Base-by-base conservation (phyloP, 2,797 vertebrate species). In the Pseudomugil tenellus region DNA sequence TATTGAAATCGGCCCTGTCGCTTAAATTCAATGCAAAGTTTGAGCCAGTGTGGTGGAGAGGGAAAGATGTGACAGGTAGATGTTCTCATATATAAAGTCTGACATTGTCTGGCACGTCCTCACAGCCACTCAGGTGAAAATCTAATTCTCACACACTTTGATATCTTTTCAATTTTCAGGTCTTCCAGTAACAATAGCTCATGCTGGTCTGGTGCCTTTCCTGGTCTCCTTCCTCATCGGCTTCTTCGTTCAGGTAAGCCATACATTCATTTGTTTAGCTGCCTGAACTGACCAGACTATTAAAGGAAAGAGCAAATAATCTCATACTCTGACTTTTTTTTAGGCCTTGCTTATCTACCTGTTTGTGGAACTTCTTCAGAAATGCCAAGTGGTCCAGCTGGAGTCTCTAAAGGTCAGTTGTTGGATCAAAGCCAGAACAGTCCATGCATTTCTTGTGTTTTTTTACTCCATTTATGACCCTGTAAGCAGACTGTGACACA, bases 361-460 rank as follows among this genome's bases (percentile, higher is more conserved):
- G 81, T 94, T 93, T 83, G 91, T 93, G 76, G 93, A 93, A 74
- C 89, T 94, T 61, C 91, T 94, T 32, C 92, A 94, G 83, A 84
- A 91, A 87, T 93, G 93, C 72, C 87, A 88, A 71, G 77, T 85
- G 60, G 79, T 81, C n/a, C 92, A 92, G 54, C 68, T 92, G 69
- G 92, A 93, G 4, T 77, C 91, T 51, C 54, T 92, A 7, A 93
- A 91, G 90, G 92, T 93, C 77, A 66, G 72, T 41, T 23, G 55
- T n/a, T 37, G 10, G 2, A 53, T 49, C 8, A 25, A 41, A 31
- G 19, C 7, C 3, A 6, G 31, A 9, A n/a, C 12, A 6, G 1
- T 34, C 29, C 35, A 51, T 48, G 7, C 9, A 19, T 54, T 69
- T 54, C 49, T 43, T 19, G 7, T 43, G 8, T n/a, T 10, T 7